Evolutionary conservation across 1,140 invertebrate species (phyloP), one percentile per base, ranked within the genome.

Genomic region (Drosophila suzukii): DNA sequence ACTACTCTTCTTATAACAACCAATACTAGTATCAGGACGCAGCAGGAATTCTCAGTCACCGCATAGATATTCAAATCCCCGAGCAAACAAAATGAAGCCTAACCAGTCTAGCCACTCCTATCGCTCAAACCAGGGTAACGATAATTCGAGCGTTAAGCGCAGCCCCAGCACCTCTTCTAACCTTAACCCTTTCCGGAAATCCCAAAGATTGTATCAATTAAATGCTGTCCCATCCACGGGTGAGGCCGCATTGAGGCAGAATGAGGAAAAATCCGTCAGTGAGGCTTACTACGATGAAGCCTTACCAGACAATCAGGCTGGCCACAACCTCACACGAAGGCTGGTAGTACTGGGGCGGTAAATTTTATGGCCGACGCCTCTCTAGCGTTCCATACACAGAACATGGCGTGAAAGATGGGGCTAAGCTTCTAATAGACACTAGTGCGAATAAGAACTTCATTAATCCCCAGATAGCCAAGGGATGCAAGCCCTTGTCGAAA

Each of bases 361-460:
- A 54, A 38, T 38, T 54, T 38, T 38, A 38, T 38, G 32, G 15
- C 51, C 17, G 51, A 54, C 51, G 8, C 36, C 36, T 39, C 20
- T 55, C 17, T 20, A 54, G 34, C 43, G 15, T 44, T 7, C 43
- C 43, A 17, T 44, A 20, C 15, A 44, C 20, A 44, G 32, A 34
- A n/a, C 20, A 36, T 36, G 11, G 15, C n/a, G 11, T 7, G 30
- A 34, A 53, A 36, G 10, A 20, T 27, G 44, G 44, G 20, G 46
- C 24, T 20, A 49, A 13, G 24, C 12, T 49, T 13, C 46, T 49
- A 0, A 30, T 49, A 27, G 46, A 49, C 12, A 50, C 53, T 20
- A 58, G 58, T n/a, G 46, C 67, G 6, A 71, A 71, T 20, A 56
- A 71, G 11, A 62, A 71, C 11, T 56, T 71, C 3, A 50, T 51